A percentile compares a stretch with the other conserved stretches of the same genome.
Conservation (phyloP, 2,797 vertebrate species). For the Coregonus sp. region DNA sequence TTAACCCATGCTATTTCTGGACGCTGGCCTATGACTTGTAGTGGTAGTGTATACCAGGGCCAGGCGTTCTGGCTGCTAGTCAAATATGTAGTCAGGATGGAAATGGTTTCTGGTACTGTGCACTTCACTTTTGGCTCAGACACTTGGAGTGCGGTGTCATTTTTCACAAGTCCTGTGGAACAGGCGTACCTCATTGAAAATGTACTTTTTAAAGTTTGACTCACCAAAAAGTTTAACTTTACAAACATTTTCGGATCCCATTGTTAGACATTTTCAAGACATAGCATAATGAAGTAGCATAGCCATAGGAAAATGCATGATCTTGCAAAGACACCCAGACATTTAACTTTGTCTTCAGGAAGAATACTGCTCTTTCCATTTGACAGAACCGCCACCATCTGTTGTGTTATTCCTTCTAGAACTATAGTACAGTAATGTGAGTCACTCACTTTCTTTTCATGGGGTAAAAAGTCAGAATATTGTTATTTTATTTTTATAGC, state of each 20-base stretch:
- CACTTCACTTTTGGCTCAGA: neutral
- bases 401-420: conserved; percentile 21
- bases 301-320: neutral
- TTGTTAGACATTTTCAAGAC: neutral
- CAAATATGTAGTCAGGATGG: conserved; percentile 55
- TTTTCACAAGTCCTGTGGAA: conserved; percentile 42
- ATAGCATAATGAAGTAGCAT: conserved; percentile 4
- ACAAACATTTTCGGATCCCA: neutral
- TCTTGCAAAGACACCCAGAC: neutral
- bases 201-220: neutral
- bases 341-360: neutral
- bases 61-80: conserved; percentile 47
- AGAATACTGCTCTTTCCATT: neutral
- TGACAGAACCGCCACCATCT: neutral
- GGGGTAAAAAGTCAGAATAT: conserved; percentile 2
- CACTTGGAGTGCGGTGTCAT: conserved; percentile 39
- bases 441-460: conserved; percentile 22
- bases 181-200: neutral
- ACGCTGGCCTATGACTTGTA: conserved; percentile 28
- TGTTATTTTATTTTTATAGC: conserved; percentile 65
- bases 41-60: conserved; percentile 44
- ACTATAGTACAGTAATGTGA: conserved; percentile 27
- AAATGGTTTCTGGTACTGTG: neutral
- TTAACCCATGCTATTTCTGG: conserved; percentile 53
- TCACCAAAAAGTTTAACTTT: neutral